Conservation (phyloP, 2,888 invertebrate species). For the Ophion costatus region DNA sequence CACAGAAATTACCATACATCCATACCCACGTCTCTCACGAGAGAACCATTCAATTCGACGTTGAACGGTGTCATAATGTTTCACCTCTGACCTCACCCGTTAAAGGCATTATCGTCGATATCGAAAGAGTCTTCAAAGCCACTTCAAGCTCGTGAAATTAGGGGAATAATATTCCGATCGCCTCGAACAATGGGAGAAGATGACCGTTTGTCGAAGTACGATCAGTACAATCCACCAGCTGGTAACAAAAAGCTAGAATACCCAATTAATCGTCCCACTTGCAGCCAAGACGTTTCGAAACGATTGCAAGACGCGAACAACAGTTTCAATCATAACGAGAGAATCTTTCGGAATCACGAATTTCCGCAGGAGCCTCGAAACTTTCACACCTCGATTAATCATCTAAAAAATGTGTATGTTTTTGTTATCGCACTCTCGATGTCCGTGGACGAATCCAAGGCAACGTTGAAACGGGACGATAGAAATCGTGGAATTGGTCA, state of each 20-base stretch:
- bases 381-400: background rate
- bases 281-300: too few species aligned
- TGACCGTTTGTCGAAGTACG: too few species aligned
- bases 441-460: slow-evolving; percentile 24
- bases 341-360: background rate
- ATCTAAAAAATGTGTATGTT: background rate
- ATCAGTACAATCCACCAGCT: too few species aligned
- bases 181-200: too few species aligned
- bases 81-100: background rate
- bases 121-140: background rate
- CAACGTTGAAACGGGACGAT: slow-evolving; percentile 56
- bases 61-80: slow-evolving; percentile 4
- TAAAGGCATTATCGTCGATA: background rate
- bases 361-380: background rate
- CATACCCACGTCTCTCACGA: slow-evolving; percentile 4
- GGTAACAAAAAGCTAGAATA: too few species aligned
- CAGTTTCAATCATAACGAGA: too few species aligned
- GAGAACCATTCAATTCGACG: slow-evolving; percentile 1
- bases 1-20: slow-evolving; percentile 12
- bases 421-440: background rate
- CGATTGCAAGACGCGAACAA: too few species aligned
- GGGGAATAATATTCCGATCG: background rate
- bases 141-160: background rate
- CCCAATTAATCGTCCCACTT: too few species aligned
- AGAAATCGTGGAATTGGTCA: slow-evolving; percentile 45